phyloP scores from a whole-genome alignment of 2,113 vertebrate genomes.

The Hypomesus transpacificus region DNA sequence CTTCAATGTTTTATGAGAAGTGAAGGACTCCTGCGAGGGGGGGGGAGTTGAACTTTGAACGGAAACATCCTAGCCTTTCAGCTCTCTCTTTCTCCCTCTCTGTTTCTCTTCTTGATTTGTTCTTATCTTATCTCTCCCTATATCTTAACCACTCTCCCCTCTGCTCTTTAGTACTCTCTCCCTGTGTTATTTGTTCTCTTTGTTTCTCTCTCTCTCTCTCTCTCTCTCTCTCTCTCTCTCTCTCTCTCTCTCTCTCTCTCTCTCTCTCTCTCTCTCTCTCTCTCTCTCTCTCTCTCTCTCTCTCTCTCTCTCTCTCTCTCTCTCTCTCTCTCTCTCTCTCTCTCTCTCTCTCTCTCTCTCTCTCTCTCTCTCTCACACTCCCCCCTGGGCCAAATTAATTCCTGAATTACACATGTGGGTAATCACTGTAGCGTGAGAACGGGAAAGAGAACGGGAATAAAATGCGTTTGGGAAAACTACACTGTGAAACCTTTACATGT shows the following conservation, averaged over 20 bases:
- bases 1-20: too few species aligned
- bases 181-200: slow-evolving; percentile 1
- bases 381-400: not conserved
- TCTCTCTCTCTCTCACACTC: not conserved
- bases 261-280: not conserved
- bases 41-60: not conserved
- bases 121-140: not conserved
- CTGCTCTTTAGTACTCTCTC: slow-evolving; percentile 12
- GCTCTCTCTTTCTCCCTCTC: not conserved
- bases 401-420: slow-evolving; percentile 8
- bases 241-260: not conserved
- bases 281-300: not conserved
- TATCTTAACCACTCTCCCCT: not conserved
- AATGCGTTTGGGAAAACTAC: not conserved
- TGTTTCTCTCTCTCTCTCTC: not conserved
- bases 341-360: not conserved
- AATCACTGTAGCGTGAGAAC: slow-evolving; percentile 15
- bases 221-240: not conserved
- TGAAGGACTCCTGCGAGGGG: too few species aligned
- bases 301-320: not conserved
- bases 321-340: not conserved
- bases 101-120: not conserved
- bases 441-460: not conserved
- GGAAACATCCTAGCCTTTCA: not conserved
- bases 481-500: too few species aligned